Conservation (phyloP, 2,113 vertebrate genomes). For the Ictidomys tridecemlineatus region DNA sequence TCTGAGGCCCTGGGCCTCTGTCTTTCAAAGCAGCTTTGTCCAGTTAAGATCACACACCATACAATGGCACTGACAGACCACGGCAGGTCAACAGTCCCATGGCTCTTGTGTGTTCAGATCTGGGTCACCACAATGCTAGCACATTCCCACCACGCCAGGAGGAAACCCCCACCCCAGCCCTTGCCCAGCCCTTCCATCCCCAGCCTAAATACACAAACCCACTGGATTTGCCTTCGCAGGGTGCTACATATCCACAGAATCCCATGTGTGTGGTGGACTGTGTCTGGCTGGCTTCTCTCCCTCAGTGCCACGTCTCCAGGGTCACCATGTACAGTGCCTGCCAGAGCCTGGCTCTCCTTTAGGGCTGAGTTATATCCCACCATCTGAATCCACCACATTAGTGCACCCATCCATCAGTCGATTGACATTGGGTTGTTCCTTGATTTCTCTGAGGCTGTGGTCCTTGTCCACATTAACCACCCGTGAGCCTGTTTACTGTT, state of each 20-base stretch:
- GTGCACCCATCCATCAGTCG: too few relatives aligned
- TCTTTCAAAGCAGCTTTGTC: too few relatives aligned
- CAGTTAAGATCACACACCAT: not conserved
- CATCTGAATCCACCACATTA: not conserved
- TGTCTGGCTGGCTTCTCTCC: not conserved
- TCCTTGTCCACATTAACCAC: too few relatives aligned
- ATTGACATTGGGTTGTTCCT: too few relatives aligned
- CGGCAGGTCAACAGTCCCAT: rapidly evolving
- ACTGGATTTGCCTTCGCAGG: too few relatives aligned
- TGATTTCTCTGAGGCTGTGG: too few relatives aligned
- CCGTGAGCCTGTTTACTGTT: too few relatives aligned
- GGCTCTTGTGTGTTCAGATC: not conserved
- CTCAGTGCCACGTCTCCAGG: not conserved
- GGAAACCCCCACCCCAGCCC: not conserved
- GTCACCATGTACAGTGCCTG: not conserved
- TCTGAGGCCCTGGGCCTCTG: not conserved
- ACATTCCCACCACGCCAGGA: not conserved
- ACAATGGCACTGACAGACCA: not conserved
- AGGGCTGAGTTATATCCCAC: not conserved
- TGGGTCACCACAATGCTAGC: not conserved
- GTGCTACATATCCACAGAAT: not conserved
- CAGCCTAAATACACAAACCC: not conserved
- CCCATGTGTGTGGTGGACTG: too few relatives aligned
- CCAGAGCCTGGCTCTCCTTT: not conserved
- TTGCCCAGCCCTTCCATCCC: not conserved